A percentile compares a stretch with the other conserved stretches of the same genome.
phyloP scores from a whole-genome alignment of 2,113 vertebrate genomes.

The Zapornia atra region DNA sequence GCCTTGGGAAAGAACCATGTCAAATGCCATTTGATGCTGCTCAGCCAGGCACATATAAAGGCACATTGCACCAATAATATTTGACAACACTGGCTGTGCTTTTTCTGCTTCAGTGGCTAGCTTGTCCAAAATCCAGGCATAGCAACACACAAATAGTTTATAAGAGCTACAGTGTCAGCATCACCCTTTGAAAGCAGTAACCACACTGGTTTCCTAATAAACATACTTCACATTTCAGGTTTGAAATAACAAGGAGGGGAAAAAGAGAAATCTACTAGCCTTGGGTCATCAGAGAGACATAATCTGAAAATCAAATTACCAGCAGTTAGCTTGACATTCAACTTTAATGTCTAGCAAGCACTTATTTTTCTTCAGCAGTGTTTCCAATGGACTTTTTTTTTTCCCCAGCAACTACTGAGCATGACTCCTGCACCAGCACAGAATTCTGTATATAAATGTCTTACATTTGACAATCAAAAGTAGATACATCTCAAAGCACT shows the following conservation, averaged over 20 bases:
- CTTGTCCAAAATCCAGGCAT: conserved; percentile 57
- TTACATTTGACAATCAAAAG: background rate
- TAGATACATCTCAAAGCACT: background rate
- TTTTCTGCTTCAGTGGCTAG: conserved; percentile 73
- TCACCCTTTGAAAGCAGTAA: conserved; percentile 29
- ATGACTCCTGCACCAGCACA: background rate
- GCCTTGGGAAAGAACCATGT: conserved; percentile 71
- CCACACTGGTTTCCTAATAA: conserved; percentile 22
- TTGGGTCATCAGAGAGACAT: background rate
- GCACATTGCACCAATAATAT: conserved; percentile 73
- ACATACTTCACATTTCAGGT: conserved; percentile 21
- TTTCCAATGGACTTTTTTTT: background rate
- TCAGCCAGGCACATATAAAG: conserved; percentile 71
- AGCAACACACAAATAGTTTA: conserved; percentile 44
- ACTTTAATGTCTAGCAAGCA: background rate
- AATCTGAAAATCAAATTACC: background rate
- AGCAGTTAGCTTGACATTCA: background rate
- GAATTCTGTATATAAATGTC: background rate
- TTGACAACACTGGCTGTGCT: conserved; percentile 73
- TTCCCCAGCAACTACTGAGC: background rate
- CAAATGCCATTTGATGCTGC: conserved; percentile 73
- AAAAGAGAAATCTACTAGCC: background rate
- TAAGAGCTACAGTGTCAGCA: conserved; percentile 58
- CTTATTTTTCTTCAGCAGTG: background rate
- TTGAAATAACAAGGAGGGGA: background rate